Conservation (phyloP, 2,797 vertebrate genomes). For the Meda fulgida region DNA sequence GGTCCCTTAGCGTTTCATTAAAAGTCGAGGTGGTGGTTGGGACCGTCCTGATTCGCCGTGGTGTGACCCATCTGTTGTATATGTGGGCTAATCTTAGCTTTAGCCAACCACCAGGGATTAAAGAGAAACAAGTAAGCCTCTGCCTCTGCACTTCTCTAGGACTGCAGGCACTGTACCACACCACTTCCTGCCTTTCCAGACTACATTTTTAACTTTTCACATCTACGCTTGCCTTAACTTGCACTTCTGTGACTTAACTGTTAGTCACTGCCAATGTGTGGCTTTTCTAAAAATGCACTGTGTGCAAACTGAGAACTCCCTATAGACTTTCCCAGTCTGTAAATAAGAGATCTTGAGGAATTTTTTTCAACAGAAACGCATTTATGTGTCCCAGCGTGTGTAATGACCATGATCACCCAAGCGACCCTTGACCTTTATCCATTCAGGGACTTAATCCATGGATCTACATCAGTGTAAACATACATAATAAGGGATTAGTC, state of each 20-base stretch:
- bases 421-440: constrained; percentile 31
- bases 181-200: constrained; percentile 28
- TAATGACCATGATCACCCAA: constrained; percentile 29
- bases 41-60: constrained; percentile 33
- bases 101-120: constrained; percentile 71
- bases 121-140: constrained; percentile 56
- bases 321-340: neutral
- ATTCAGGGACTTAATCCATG: constrained; percentile 16
- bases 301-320: neutral
- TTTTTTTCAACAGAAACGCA: neutral
- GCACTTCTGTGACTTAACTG: constrained; percentile 27
- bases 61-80: constrained; percentile 64
- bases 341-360: neutral
- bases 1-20: constrained; percentile 48
- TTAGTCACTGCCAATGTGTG: constrained; percentile 15
- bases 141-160: constrained; percentile 14
- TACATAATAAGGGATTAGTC: constrained; percentile 33
- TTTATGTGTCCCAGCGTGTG: neutral
- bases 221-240: constrained; percentile 30
- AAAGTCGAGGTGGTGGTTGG: constrained; percentile 46
- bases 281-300: constrained; percentile 22
- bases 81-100: constrained; percentile 78
- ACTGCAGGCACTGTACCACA: constrained; percentile 2
- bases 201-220: constrained; percentile 40
- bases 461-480: constrained; percentile 19